These are phyloP conservation scores for Trididemnum miniatum DNA, from an alignment of 23 tunicate genomes.

Conservation along the genomic window DNA sequence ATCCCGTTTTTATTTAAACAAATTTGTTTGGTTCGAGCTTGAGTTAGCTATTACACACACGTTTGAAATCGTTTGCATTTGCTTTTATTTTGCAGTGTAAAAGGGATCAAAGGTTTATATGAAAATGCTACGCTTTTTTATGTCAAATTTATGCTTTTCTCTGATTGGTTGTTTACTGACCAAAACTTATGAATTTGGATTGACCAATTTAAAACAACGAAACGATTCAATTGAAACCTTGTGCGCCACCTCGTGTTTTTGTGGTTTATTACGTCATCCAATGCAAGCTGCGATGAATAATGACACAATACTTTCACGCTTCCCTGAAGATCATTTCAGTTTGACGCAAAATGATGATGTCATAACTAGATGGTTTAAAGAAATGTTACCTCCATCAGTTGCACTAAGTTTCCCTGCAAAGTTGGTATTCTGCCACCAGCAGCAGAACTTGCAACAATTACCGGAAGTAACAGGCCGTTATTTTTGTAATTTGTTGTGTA, in stretches of 20 bases:
- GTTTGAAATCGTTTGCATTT: too few relatives aligned
- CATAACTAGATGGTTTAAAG: not conserved
- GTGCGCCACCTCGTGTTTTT: conserved; percentile 5
- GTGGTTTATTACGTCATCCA: conserved; percentile 27
- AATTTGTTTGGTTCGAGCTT: too few relatives aligned
- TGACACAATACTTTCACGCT: not conserved
- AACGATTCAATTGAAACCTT: not conserved
- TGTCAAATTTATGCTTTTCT: not conserved
- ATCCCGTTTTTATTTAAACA: too few relatives aligned
- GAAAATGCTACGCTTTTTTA: not conserved
- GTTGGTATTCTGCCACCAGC: conserved; percentile 4
- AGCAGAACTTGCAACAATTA: not conserved
- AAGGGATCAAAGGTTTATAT: too few relatives aligned
- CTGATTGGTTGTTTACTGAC: not conserved
- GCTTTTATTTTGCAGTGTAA: too few relatives aligned
- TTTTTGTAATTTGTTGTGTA: not conserved
- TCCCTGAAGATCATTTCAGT: not conserved
- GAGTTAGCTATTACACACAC: too few relatives aligned
- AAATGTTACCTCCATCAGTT: not conserved
- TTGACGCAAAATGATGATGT: not conserved
- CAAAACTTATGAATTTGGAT: not conserved
- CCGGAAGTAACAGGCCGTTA: not conserved
- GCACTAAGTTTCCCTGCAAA: not conserved
- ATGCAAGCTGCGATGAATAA: not conserved
- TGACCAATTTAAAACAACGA: not conserved